Base-by-base conservation (phyloP, 1,140 invertebrate genomes). In the Brachystomella parvula region DNA sequence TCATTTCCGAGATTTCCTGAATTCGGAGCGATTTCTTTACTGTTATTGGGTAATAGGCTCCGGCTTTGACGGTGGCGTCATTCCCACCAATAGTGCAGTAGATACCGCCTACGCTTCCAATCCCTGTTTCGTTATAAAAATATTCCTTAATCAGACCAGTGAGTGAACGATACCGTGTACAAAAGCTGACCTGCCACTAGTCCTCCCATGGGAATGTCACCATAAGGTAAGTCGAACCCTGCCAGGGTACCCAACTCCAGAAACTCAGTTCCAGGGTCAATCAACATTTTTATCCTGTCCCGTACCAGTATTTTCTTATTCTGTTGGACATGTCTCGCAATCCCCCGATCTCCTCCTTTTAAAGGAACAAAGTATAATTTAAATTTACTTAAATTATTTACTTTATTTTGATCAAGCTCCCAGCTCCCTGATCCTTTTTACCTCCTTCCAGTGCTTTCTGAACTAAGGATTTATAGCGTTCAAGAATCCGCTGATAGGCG, bases 31-130 rank as follows among this genome's bases (percentile, higher is more conserved):
- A 84, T 72, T 87, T 87, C 75, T 84, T 86, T 1, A 88, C 80
- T 15, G 85, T 84, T 26, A 86, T 81, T 24, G 86, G 86, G 75
- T 84, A 88, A 67, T 87, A 85, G 21, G 83, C 82, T 39, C 85
- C 85, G 44, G 81, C 80, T 76, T 87, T 87, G 0, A 87, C 84
- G 31, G 85, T 87, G 2, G 85, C 85, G 78, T 87, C 85, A 77
- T 87, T 87, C 0, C 83, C 84, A 26, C 84, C 76, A 47, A 87
- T 78, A 72, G 87, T 77, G 72, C 85, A 86, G 66, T 83, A 79
- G 28, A 75, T 71, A 19, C 70, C 74, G 64, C 76, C 76, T 21
- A 86, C 78, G 66, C 78, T 72, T 15, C 86, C 86, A 72, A 87
- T 83, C 1, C 86, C 86, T 67, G 82, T 81, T 29, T 81, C 63